Conservation (phyloP, 1,140 invertebrate species). For the Brachionus paranguensis region DNA sequence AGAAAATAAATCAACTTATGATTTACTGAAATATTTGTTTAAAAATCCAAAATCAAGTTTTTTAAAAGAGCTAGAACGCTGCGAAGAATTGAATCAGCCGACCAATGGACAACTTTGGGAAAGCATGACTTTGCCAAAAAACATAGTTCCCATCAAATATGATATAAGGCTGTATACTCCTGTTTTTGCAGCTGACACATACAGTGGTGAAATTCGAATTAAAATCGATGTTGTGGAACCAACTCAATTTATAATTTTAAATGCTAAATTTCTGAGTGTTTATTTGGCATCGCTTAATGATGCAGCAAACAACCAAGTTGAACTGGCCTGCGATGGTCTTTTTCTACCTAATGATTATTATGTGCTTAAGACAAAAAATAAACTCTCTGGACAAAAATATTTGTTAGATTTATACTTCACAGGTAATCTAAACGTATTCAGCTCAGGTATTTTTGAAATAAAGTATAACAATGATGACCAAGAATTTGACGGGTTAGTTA, state of each 20-base stretch:
- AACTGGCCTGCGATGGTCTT: not conserved
- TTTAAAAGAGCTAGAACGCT: not conserved
- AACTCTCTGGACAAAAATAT: not conserved
- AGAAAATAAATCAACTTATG: not conserved
- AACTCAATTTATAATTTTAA: slow-evolving; percentile 27
- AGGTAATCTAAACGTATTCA: slow-evolving; percentile 17
- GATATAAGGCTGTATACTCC: not conserved
- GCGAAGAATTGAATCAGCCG: not conserved
- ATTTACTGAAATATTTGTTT: not conserved
- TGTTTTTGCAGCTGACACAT: not conserved
- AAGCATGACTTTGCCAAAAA: not conserved
- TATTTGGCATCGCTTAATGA: not conserved
- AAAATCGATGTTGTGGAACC: not conserved
- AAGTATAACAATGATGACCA: slow-evolving; percentile 34
- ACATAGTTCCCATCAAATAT: slow-evolving; percentile 5
- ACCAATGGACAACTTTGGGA: slow-evolving; percentile 29
- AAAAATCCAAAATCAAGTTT: not conserved
- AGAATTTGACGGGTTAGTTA: slow-evolving; percentile 18
- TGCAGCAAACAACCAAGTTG: not conserved
- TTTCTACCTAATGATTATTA: slow-evolving; percentile 33
- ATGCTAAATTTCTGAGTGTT: slow-evolving; percentile 31
- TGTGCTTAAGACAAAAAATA: not conserved
- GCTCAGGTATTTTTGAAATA: slow-evolving; percentile 33
- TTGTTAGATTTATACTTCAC: not conserved
- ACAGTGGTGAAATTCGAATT: slow-evolving; percentile 16